Evolutionary conservation across 2,888 invertebrate species (phyloP), one percentile per base, ranked within the genome.

Genomic region (Cataglyphis altisquamis): DNA sequence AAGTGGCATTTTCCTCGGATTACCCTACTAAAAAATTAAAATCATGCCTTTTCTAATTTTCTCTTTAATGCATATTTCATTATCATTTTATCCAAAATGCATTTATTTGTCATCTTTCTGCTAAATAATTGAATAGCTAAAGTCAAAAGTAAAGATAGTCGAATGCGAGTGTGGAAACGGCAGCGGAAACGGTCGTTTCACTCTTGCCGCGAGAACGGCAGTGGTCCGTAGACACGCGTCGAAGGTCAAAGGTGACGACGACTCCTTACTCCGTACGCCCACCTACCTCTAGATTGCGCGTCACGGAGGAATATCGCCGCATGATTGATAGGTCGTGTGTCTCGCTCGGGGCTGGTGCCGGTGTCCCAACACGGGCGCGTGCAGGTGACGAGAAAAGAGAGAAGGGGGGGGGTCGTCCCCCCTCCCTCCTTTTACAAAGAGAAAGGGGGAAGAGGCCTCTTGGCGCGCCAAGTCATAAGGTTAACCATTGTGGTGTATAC

Each of bases 321-420:
- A 88, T 92, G 91, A 92, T 92, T 92, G 91, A 92, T 92, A 90
- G 91, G 89, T 86, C 84, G 83, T 63, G 89, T 57, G 77, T 89
- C 82, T 88, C 81, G 85, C 84, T 60, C 68, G 75, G 72, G 83
- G 55, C 84, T 6, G 41, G n/a, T 62, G 39, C 39, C 29, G 82
- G 63, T 66, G 75, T 45, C 57, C 63, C 72, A 81, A 52, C 66
- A 82, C 84, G 81, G 68, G 57, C 75, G 81, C 57, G 45, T 62
- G 57, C 60, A 64, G 48, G 41, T 39, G 70, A 45, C n/a, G 75
- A 83, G 83, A 78, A 85, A 78, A 75, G 21, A 41, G 52, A 29
- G 25, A 6, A 21, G 21, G 21, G 21, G 21, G 21, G 32, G 25
- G 25, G 0, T 1, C 25, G 6, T 6, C 21, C 32, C 21, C 3